These are phyloP conservation scores for Corynorhinus townsendii DNA, from an alignment of 2,113 vertebrate species.

Conservation along the genomic window DNA sequence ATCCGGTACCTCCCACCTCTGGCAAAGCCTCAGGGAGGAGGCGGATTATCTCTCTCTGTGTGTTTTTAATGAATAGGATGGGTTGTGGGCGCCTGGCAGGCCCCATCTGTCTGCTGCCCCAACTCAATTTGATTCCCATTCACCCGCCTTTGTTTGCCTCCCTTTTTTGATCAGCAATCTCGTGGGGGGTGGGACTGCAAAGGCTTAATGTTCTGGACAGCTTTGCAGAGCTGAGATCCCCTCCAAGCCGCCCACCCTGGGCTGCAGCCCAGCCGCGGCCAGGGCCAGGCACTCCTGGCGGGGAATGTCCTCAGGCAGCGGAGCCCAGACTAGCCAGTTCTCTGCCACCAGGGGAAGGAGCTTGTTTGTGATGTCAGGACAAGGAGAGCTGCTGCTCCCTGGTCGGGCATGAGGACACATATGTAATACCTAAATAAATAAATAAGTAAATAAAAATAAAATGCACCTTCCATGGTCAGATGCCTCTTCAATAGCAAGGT, in stretches of 20 bases:
- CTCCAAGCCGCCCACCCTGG: background rate
- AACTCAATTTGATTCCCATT: conserved; percentile 87
- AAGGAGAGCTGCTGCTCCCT: background rate
- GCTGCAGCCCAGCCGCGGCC: background rate
- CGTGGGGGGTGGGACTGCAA: conserved; percentile 70
- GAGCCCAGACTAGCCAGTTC: background rate
- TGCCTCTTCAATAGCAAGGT: background rate
- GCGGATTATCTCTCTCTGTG: conserved; percentile 31
- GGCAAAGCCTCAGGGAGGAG: conserved; percentile 50
- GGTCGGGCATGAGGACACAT: too few species aligned
- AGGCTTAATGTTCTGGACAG: conserved; percentile 77
- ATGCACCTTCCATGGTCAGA: background rate
- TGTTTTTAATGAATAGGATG: conserved; percentile 78
- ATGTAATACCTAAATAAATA: too few species aligned
- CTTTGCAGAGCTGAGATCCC: conserved; percentile 20
- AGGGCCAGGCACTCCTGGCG: fast-evolving
- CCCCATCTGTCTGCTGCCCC: conserved; percentile 87
- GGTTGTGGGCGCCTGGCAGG: conserved; percentile 78
- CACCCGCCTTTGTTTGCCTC: conserved; percentile 84
- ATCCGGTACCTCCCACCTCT: conserved; percentile 20
- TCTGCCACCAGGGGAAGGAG: fast-evolving
- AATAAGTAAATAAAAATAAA: background rate
- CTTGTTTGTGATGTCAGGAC: background rate
- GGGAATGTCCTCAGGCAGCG: background rate
- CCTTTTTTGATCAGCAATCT: conserved; percentile 80